These are phyloP conservation scores for Fulica atra DNA, from an alignment of 2,113 vertebrate species.

Conservation along the genomic window DNA sequence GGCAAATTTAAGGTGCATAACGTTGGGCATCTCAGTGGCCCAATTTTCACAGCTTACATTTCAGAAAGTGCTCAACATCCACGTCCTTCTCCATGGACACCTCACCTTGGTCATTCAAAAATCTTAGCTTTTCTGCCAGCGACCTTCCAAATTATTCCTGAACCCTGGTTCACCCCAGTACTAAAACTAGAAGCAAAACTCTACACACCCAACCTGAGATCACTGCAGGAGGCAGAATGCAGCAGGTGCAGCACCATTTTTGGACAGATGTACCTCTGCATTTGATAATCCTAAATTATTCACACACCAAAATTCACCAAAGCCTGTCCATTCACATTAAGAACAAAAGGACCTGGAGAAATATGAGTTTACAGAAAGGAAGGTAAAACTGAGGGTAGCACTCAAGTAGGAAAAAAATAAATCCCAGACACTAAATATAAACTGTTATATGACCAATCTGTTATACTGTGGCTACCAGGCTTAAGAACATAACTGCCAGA, in stretches of 20 bases:
- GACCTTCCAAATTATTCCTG: not conserved
- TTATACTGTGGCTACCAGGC: not conserved
- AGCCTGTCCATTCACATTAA: not conserved
- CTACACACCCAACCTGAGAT: not conserved
- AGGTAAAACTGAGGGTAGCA: not conserved
- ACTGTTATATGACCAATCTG: not conserved
- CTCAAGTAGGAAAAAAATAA: not conserved
- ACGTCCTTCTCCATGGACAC: not conserved
- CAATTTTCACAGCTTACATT: slow-evolving; percentile 45
- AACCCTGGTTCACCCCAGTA: not conserved
- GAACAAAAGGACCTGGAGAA: not conserved
- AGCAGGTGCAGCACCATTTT: not conserved
- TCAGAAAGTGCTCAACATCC: slow-evolving; percentile 43
- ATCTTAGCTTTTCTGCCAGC: not conserved
- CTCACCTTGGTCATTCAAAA: not conserved
- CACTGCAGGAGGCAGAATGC: not conserved
- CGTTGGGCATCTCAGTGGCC: not conserved
- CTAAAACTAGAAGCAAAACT: not conserved
- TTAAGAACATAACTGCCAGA: not conserved
- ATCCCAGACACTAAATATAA: not conserved
- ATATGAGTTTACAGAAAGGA: not conserved
- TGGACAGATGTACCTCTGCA: not conserved
- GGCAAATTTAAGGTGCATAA: slow-evolving; percentile 46
- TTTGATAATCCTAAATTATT: not conserved
- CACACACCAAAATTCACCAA: not conserved